These are phyloP conservation scores for Gila robusta DNA, from an alignment of 2,797 vertebrate species.

Conservation along the genomic window DNA sequence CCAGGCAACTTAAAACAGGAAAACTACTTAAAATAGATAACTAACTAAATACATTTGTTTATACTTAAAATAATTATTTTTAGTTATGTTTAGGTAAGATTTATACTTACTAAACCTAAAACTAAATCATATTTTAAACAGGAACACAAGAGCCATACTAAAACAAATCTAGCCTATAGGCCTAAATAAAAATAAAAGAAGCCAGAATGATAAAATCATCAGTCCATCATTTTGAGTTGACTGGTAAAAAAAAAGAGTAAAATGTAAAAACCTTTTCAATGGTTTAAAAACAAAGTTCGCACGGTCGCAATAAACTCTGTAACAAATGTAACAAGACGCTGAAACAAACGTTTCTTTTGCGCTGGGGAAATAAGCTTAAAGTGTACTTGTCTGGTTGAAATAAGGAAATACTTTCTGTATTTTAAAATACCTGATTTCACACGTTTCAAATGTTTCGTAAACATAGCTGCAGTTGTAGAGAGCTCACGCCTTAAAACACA, in stretches of 20 bases:
- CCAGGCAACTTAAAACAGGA: neutral
- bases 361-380: neutral
- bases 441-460: conserved; percentile 53
- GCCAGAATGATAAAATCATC: too few relatives aligned
- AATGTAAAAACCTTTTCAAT: neutral
- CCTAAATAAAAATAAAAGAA: neutral
- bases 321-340: neutral
- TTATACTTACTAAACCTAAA: neutral
- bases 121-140: neutral
- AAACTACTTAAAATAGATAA: neutral
- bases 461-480: conserved; percentile 23
- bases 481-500: neutral
- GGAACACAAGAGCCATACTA: neutral
- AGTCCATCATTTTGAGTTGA: neutral
- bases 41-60: neutral
- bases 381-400: neutral
- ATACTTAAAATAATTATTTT: neutral
- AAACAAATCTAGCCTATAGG: neutral
- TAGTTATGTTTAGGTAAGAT: neutral
- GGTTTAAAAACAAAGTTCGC: neutral
- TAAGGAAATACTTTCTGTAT: neutral
- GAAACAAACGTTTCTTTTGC: too few relatives aligned
- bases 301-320: too few relatives aligned
- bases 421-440: conserved; percentile 50
- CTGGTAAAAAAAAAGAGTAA: neutral